Evolutionary conservation across 2,113 vertebrate genomes (phyloP).

Genomic region (Camelus bactrianus): DNA sequence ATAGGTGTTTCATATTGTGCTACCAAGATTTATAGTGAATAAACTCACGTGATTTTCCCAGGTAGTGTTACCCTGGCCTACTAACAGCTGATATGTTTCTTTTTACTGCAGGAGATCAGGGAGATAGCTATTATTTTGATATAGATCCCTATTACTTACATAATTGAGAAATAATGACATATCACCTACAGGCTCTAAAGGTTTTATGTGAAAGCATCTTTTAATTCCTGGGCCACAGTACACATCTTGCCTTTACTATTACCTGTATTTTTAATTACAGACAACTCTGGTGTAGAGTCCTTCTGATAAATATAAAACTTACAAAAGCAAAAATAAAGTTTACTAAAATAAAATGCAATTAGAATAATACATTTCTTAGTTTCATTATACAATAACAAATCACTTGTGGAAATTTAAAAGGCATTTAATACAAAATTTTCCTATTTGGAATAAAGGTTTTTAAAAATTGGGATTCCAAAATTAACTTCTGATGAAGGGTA

Average conservation of each 20-base stretch:
- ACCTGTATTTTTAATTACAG: not conserved
- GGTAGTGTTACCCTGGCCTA: not conserved
- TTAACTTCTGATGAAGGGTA: not conserved
- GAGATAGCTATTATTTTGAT: not conserved
- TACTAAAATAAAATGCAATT: conserved; percentile 32
- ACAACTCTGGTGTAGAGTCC: not conserved
- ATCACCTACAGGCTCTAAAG: not conserved
- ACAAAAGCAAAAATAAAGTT: not conserved
- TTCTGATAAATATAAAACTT: not conserved
- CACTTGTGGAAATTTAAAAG: not conserved
- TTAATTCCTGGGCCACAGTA: not conserved
- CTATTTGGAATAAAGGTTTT: not conserved
- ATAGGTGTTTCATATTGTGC: not conserved
- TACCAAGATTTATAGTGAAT: not conserved
- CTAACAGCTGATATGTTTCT: not conserved
- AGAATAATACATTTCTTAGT: not conserved
- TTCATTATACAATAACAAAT: not conserved
- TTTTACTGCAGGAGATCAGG: not conserved
- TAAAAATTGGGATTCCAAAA: not conserved
- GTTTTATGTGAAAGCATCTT: not conserved
- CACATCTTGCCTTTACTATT: not conserved
- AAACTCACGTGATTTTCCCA: not conserved
- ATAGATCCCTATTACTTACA: not conserved
- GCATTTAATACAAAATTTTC: not conserved
- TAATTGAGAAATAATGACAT: not conserved